Percentiles rank a stretch among this genome's conserved stretches.
Evolutionary conservation across 2,888 invertebrate genomes (phyloP).

Genomic region (Teleiodes luculella): DNA sequence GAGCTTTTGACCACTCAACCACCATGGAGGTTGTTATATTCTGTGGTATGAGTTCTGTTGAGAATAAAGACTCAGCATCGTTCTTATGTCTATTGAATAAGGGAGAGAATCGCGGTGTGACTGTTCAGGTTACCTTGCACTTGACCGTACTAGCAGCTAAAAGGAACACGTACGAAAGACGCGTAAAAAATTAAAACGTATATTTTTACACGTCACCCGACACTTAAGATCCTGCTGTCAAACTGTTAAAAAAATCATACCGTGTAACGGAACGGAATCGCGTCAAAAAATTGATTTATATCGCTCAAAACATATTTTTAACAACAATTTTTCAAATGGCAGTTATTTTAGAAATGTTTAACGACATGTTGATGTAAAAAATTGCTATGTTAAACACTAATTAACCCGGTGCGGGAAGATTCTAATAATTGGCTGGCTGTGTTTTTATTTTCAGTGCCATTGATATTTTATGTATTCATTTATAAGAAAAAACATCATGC

Average conservation of each 20-base stretch:
- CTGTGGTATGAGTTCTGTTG: too few relatives aligned
- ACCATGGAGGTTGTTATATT: too few relatives aligned
- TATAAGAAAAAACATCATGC: too few relatives aligned
- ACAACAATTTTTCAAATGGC: conserved; percentile 3
- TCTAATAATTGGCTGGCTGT: not conserved
- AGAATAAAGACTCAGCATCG: too few relatives aligned
- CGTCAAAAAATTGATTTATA: conserved; percentile 70
- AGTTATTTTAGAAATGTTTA: conserved; percentile 1
- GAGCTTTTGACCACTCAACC: too few relatives aligned
- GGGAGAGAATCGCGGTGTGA: too few relatives aligned
- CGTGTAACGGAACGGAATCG: conserved; percentile 63
- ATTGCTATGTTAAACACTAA: conserved; percentile 7
- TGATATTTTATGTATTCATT: too few relatives aligned
- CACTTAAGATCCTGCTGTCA: conserved; percentile 66
- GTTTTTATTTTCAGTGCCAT: conserved; percentile 21
- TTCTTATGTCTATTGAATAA: too few relatives aligned
- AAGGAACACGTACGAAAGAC: not conserved
- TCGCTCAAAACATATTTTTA: conserved; percentile 30
- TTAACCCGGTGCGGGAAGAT: not conserved
- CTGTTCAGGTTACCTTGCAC: too few relatives aligned
- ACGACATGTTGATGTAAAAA: conserved; percentile 4
- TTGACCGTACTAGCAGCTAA: conserved; percentile 27
- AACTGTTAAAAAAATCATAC: conserved; percentile 54
- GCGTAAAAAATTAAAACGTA: not conserved
- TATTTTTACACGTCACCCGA: conserved; percentile 47